Evolutionary conservation across 1,140 invertebrate genomes (phyloP), one percentile per base, ranked within the genome.

Genomic region (Lasioglossum albipes): DNA sequence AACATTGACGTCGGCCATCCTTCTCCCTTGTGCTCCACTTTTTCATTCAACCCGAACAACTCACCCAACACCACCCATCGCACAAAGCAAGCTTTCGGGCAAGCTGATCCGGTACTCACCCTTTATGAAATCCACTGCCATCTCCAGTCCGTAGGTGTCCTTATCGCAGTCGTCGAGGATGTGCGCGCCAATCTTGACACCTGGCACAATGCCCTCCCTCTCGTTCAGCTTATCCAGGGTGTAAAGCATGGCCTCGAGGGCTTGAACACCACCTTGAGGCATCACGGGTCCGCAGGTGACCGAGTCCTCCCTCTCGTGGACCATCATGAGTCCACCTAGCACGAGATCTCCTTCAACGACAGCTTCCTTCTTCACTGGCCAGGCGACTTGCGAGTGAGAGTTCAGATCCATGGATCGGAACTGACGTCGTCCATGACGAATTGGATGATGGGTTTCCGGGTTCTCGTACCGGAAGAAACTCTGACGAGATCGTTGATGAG

Each of bases 81-180:
- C 45, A 10, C 45, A 10, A 2, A 49, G 13, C 9, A 49, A 49
- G 13, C 10, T 13, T 36, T 36, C 2, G 2, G 45, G 45, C 45
- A 49, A 49, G 57, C 5, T n/a, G 20, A 59, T 5, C 57, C 57
- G 20, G 20, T 49, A 86, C 96, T 94, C 93, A 99, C 98, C 98
- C 96, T 99, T 98, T 81, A 99, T 99, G 91, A 99, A 99, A 92
- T 99, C 98, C 10, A 99, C 97, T 10, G 98, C 97, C 96, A 99
- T 98, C 89, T 99, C 98, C 57, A 99, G 93, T 7, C 98, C 98
- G 91, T 98, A 99, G 2, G 98, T 99, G 90, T 99, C 98, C 93
- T 98, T 97, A 93, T 99, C 98, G 93, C 98, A 99, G 91, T 99
- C 98, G 90, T 99, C 98, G 70, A 99, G 94, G 41, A 98, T 96